Percentiles rank a stretch among this genome's conserved stretches.
These are phyloP conservation scores for Pteria penguin DNA, from an alignment of 2,888 invertebrate species.

Conservation along the genomic window DNA sequence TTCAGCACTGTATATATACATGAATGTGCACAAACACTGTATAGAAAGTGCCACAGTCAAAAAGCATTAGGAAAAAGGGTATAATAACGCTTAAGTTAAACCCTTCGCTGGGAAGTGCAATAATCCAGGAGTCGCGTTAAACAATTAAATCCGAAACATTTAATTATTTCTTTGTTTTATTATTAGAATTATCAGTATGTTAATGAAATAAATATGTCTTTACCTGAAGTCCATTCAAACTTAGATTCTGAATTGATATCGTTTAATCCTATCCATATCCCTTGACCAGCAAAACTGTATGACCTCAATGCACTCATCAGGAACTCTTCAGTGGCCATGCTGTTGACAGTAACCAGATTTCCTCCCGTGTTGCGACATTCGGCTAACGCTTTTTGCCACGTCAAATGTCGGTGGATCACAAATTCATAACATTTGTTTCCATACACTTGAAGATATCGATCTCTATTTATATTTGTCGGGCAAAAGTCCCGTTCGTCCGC, in stretches of 20 bases:
- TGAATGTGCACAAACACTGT: no score
- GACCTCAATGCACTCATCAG: conserved; percentile 20
- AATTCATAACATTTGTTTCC: conserved; percentile 32
- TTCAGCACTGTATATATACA: no score
- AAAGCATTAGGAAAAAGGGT: no score
- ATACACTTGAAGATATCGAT: conserved; percentile 10
- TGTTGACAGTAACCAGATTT: conserved; percentile 10
- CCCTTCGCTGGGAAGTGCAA: no score
- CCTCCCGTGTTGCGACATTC: conserved; percentile 31
- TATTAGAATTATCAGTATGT: no score
- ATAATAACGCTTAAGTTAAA: no score
- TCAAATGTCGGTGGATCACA: conserved; percentile 18
- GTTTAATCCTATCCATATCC: conserved; percentile 28
- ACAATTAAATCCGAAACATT: no score
- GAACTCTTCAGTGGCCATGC: conserved; percentile 9
- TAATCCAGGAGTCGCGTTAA: no score
- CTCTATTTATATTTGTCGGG: conserved; percentile 24
- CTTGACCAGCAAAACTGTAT: conserved; percentile 16
- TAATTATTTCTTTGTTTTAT: no score
- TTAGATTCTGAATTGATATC: neutral
- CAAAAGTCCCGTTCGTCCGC: conserved; percentile 5
- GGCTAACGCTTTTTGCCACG: conserved; percentile 20
- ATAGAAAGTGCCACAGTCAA: no score
- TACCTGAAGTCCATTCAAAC: conserved; percentile 27
- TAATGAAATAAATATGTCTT: no score